Base-by-base conservation (phyloP, 1,140 invertebrate species). In the Drosophila busckii region DNA sequence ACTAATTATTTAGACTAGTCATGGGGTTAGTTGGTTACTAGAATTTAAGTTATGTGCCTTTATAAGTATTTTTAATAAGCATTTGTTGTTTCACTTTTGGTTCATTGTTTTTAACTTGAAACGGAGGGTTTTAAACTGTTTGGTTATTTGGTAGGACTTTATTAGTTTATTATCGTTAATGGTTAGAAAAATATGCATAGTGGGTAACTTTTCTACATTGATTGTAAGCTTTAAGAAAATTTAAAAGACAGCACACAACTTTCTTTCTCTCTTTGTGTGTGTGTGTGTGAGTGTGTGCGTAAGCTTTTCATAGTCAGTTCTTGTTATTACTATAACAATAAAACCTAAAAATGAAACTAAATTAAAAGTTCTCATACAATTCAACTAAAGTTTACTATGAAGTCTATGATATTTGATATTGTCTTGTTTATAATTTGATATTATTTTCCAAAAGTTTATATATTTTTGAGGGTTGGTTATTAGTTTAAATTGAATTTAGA, bases 101-200 rank as follows among this genome's bases (percentile, higher is more conserved):
- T 78, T 78, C 73, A 82, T 68, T 80, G 75, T 80, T 82, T 80
- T 75, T 52, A 80, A 82, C 75, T 82, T 82, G 75, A 80, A 82
- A 80, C 75, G 73, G 75, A 80, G 75, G 73, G 73, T 82, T 78
- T 78, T 53, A 78, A 80, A 62, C 35, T 80, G 65, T 66, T 66
- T 71, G 63, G 54, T 80, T 23, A 54, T 71, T n/a, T 71, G 71
- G 73, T 76, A 76, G 73, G 71, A 78, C 50, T 52, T 60, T 25
- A 23, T 48, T 66, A 48, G 29, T 31, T 13, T 20, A 5, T 29
- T 55, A 50, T 50, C 55, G n/a, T 44, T 41, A 28, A 9, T 34
- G 66, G 52, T 44, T 78, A 76, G 50, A 76, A 76, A 76, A 70
- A 78, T 76, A 76, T 56, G 55, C 56, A 67, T 62, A 58, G 38